Evolutionary conservation across 2,797 vertebrate species (phyloP).

Genomic region (Peromyscus aztecus): DNA sequence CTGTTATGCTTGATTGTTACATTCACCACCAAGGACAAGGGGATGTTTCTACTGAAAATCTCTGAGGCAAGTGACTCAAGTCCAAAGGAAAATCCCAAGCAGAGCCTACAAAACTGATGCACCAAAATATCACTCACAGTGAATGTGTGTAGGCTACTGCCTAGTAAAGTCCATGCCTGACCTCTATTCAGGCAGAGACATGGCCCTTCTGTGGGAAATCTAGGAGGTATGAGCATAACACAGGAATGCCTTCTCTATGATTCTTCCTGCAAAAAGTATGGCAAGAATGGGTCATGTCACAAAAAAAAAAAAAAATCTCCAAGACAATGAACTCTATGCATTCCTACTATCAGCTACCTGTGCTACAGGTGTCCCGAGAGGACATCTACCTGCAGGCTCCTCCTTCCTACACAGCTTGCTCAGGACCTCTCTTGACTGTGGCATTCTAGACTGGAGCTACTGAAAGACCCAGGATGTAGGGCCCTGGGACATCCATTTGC

Average conservation of each 20-base stretch:
- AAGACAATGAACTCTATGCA: background rate
- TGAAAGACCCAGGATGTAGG: background rate
- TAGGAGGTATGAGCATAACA: background rate
- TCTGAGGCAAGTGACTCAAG: background rate
- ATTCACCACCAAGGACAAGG: background rate
- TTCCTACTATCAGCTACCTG: background rate
- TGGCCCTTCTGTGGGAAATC: background rate
- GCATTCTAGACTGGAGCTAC: fast-evolving
- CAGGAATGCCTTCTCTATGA: background rate
- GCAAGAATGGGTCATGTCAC: background rate
- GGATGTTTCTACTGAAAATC: background rate
- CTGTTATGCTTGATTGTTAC: background rate
- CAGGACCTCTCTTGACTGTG: background rate
- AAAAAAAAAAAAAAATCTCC: background rate
- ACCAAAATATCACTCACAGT: background rate
- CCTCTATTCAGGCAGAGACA: background rate
- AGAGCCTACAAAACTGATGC: background rate
- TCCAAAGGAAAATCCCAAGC: background rate
- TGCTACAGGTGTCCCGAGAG: background rate
- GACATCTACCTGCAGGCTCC: background rate
- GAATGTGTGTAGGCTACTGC: background rate
- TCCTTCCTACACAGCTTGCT: background rate
- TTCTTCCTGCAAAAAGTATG: background rate
- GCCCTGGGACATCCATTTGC: background rate
- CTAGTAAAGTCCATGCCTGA: background rate